Evolutionary conservation across 2,888 invertebrate genomes (phyloP), one percentile per base, ranked within the genome.

Genomic region (Drosophila mimica): DNA sequence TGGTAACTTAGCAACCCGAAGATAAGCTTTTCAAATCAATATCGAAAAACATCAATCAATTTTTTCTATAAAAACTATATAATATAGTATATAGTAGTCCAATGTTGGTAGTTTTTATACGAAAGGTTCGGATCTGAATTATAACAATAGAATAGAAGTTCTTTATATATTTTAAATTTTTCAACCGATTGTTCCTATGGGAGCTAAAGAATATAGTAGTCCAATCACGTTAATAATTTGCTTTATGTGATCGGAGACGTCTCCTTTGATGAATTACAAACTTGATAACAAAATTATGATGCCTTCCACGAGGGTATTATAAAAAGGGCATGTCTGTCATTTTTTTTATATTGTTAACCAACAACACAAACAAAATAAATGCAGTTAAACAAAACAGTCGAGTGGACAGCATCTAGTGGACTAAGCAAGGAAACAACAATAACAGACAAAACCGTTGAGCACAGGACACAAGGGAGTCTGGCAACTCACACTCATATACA

Each of bases 391-490:
- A 71, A 53, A 60, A 71, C 43, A 43, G 53, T 36, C 49, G 36
- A 70, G 36, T 31, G 52, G 15, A 34, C 36, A 31, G 20, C 15
- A 52, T 17, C 46, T 38, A 70, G 70, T 59, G 51, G 61, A 60
- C 61, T 71, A 53, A 61, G 60, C 61, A 62, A 31, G 40, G 63
- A 30, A 62, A 72, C 63, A 62, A 70, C 72, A 70, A 70, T 54
- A 71, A 61, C 63, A 63, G 73, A 43, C 46, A 25, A 25, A 40
- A 40, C 63, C 36, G 34, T 51, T 36, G 49, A 28, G 54, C 60
- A 70, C 64, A 56, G 63, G 72, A 72, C 70, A 71, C 64, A 36
- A 40, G 73, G 56, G 63, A 71, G 64, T 71, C 56, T 71, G 48
- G 25, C 15, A 46, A 25, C 46, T 20, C n/a, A 11, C 58, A 20